Evolutionary conservation across 92 coral and sea anemone genomes (phyloP), one percentile per base, ranked within the genome.

Genomic region (Plumapathes pennacea): DNA sequence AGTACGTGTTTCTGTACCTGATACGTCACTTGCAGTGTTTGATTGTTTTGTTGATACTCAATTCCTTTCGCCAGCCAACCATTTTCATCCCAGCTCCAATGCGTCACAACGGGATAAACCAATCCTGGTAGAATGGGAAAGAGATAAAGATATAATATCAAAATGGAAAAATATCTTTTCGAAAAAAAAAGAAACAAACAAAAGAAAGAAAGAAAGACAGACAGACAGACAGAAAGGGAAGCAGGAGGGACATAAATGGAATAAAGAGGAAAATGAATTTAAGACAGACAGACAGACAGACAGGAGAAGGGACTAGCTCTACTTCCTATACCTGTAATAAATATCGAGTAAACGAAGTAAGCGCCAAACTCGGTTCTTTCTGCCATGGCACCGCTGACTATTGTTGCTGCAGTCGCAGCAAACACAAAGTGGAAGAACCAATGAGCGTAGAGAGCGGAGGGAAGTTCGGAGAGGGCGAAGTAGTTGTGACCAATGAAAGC

Each of bases 361-460:
- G 95, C 88, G 21, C 66, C 63, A 77, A 90, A 90, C 64, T 90
- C 97, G 0, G 95, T 85, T 46, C 97, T 90, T 74, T 90, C 97
- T 11, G 97, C 94, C 80, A 90, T 85, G 25, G 97, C 95, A 54
- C 97, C 97, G 65, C 97, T 90, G 71, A 90, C 97, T 62, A 90
- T 90, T 28, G 97, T 90, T 47, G 97, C 92, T 4, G 97, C 89
- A 1, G 97, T 90, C 18, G 97, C 97, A 29, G 97, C 95, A 55
- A 90, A 90, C 26, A 90, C 97, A 44, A 90, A 90, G 46, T 90
- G 97, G 70, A 90, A 90, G 64, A 90, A 90, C 97, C 97, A 90
- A 10, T 43, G 40, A 13, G 97, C 74, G 49, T 49, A 90, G 3
- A 3, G 2, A 6, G 18, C 25, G 25, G 55, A 45, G 7, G 89